Evolutionary conservation across 1,140 invertebrate genomes (phyloP), one percentile per base, ranked within the genome.

Genomic region (Aporrectodea caliginosa): DNA sequence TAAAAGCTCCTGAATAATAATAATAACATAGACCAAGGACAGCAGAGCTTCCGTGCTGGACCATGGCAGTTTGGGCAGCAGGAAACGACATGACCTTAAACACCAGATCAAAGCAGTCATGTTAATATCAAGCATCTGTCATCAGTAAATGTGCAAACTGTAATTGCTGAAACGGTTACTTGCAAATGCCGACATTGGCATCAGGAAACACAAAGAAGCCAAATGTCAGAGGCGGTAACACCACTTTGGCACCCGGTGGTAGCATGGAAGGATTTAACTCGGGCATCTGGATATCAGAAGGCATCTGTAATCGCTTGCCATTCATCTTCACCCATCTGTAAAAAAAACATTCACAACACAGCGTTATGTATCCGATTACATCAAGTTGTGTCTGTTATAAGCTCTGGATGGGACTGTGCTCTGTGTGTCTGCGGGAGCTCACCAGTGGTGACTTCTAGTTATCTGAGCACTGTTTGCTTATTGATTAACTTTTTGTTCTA

Each of bases 121-220:
- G n/a, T n/a, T n/a, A n/a, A n/a, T n/a, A n/a, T n/a, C n/a, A n/a
- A n/a, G n/a, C n/a, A n/a, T n/a, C n/a, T n/a, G n/a, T n/a, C n/a
- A n/a, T n/a, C n/a, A n/a, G n/a, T n/a, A n/a, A n/a, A n/a, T n/a
- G n/a, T n/a, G n/a, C n/a, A n/a, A 71, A 71, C 32, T 71, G 12
- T 16, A 68, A 68, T 14, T 68, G 14, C n/a, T 68, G 58, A 68
- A 16, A 73, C 31, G 35, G 27, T 74, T 77, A 77, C 27, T 30
- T 6, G 78, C 78, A 79, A 74, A 43, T 58, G 16, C 14, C 35
- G 34, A 79, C 75, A 34, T 78, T 31, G 33, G 79, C 79, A 29
- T 77, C 30, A 34, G 79, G 79, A 58, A 80, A 80, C 14, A 80
- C 75, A 30, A 71, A 34, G 43, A 78, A 80, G 32, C 22, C 75